A percentile compares a stretch with the other conserved stretches of the same genome.
Conservation (phyloP, 92 coral and sea anemone genomes). For the Ricordea florida region DNA sequence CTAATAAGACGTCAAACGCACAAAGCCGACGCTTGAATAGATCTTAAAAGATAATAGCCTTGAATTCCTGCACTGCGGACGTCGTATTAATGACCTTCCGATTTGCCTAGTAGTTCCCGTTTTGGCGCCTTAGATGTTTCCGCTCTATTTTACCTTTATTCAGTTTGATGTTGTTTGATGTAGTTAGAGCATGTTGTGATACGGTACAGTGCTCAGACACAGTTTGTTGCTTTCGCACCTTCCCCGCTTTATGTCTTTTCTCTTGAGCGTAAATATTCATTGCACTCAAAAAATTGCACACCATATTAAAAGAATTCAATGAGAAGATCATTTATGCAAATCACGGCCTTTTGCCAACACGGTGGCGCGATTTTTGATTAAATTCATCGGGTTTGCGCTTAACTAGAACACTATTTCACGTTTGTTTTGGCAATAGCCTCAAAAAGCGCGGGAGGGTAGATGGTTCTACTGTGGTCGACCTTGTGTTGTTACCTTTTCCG, state of each 20-base stretch:
- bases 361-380: slow-evolving; percentile 6
- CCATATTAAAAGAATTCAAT: not conserved
- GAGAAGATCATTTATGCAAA: slow-evolving; percentile 10
- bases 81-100: slow-evolving; percentile 1
- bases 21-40: slow-evolving; percentile 27
- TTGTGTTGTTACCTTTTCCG: not conserved
- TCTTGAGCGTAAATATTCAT: not conserved
- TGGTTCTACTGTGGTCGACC: not conserved
- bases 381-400: not conserved
- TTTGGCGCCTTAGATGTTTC: not conserved
- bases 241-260: not conserved
- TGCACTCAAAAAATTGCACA: not conserved
- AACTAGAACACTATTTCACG: not conserved
- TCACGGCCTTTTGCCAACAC: not conserved
- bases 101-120: not conserved
- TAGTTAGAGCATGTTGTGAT: not conserved
- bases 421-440: not conserved
- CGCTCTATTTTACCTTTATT: too few relatives aligned
- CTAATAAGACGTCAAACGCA: not conserved
- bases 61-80: not conserved
- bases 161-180: not conserved
- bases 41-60: not conserved
- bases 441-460: not conserved
- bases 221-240: slow-evolving; percentile 25
- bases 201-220: slow-evolving; percentile 58